Evolutionary conservation across 2,888 invertebrate genomes (phyloP), one percentile per base, ranked within the genome.

Genomic region (Habrosyne pyritoides): DNA sequence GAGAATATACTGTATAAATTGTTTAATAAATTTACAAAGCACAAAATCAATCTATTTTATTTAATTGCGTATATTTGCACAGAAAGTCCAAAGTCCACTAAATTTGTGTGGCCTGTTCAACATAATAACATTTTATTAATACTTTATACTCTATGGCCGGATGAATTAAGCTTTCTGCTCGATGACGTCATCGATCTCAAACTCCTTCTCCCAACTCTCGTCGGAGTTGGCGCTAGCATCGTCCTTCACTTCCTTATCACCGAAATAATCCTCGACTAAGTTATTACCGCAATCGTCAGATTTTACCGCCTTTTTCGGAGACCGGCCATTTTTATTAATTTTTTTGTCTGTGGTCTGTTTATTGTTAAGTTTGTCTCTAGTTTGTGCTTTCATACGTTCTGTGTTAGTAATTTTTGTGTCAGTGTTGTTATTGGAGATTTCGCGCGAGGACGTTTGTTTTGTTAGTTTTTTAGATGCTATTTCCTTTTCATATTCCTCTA

Each of bases 401-500:
- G 79, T 79, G 69, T 67, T 75, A 8, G 71, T 82, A 10, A 71
- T 76, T 72, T 83, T 83, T 14, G 63, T 62, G 47, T 79, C 77
- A 1, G 78, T 71, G 63, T 89, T 90, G 61, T 91, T 90, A 61
- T 91, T 91, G 18, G 81, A 60, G 18, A 81, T 55, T 63, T 91
- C 91, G 1, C 81, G 76, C 10, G 82, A 67, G 5, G 80, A 71
- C 0, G 76, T 75, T 49, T 79, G 79, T 69, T 84, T 87, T 22
- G 78, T 77, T 55, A 75, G 73, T 67, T 93, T 93, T 63, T 93
- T 91, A 21, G 81, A 79, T 0, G 89, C 77, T 42, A 93, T 94
- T 81, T 96, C 95, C 58, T 91, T 93, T 78, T 96, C 95, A 78
- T 95, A 96, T 74, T 95, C 94, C 73, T 95, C 94, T 71, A 95